phyloP scores from a whole-genome alignment of 2,888 invertebrate genomes.

The Plutella xylostella region DNA sequence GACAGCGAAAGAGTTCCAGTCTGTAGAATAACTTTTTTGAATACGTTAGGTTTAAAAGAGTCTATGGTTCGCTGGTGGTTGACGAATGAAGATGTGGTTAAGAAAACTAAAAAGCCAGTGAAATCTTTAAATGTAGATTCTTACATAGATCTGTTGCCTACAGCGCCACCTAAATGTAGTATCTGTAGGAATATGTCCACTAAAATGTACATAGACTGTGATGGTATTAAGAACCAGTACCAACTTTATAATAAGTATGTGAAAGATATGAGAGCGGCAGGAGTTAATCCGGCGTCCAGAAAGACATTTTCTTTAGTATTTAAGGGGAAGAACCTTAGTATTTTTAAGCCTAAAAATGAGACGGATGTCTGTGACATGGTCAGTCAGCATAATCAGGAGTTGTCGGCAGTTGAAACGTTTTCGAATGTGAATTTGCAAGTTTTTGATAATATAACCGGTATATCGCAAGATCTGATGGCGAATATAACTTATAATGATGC shows the following conservation, averaged over 20 bases:
- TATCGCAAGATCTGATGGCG: background rate
- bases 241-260: slow-evolving; percentile 39
- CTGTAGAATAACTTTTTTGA: slow-evolving; percentile 38
- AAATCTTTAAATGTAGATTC: slow-evolving; percentile 33
- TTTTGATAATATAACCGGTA: slow-evolving; percentile 4
- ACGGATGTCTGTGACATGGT: slow-evolving; percentile 36
- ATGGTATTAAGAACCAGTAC: slow-evolving; percentile 33
- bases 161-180: slow-evolving; percentile 31
- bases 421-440: slow-evolving; percentile 3
- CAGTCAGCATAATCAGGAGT: slow-evolving; percentile 28
- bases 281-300: slow-evolving; percentile 32
- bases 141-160: slow-evolving; percentile 38
- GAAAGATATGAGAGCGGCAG: slow-evolving; percentile 26
- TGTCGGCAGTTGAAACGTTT: slow-evolving; percentile 16
- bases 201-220: slow-evolving; percentile 28
- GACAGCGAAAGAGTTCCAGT: slow-evolving; percentile 28
- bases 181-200: slow-evolving; percentile 24
- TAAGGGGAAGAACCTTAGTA: slow-evolving; percentile 29
- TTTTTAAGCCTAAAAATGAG: slow-evolving; percentile 41
- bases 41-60: slow-evolving; percentile 44
- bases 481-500: slow-evolving; percentile 14
- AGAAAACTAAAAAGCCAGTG: slow-evolving; percentile 26
- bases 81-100: slow-evolving; percentile 17
- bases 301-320: slow-evolving; percentile 43
- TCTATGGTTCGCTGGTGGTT: slow-evolving; percentile 44